Evolutionary conservation across 2,888 invertebrate species (phyloP), one percentile per base, ranked within the genome.

Genomic region (Theristus sp.): DNA sequence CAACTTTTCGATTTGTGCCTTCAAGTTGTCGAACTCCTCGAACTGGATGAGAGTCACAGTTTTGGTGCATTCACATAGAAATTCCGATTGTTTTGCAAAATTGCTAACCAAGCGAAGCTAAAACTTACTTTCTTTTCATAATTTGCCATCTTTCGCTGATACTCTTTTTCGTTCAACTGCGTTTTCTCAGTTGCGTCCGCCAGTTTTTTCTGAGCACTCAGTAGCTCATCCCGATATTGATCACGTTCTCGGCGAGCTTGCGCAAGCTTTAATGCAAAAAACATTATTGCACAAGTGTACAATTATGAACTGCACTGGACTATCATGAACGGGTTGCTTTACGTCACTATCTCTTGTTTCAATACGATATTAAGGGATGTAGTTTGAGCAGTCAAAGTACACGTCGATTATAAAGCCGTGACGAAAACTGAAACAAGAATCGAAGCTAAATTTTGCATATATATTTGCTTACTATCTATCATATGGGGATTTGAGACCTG

Each of bases 11-110:
- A 91, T 78, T 66, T 89, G 83, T 52, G 90, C 80, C 69, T 87
- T 83, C 62, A 89, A 76, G 74, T 90, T 89, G 26, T 85, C 82
- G 56, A 77, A 65, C 75, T 87, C 86, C 68, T 88, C 88, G 54
- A 71, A 68, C 70, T 84, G 47, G n/a, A n/a, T n/a, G n/a, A n/a
- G n/a, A n/a, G n/a, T 20, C 24, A 27, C 10, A 62, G 65, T 22
- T 26, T 20, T 20, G 56, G 24, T 10, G 56, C 22, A 52, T 52
- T n/a, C 24, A 13, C 24, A n/a, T 52, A 6, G 24, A 24, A 52
- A 6, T 13, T 24, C 22, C 6, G 53, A 52, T n/a, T 20, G 26
- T 0, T 55, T 22, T 59, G 1, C n/a, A n/a, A n/a, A n/a, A n/a
- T n/a, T n/a, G n/a, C n/a, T n/a, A 56, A 2, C 30, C 20, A 29